Conservation (phyloP, 2,888 invertebrate species). For the Formica aserva region DNA sequence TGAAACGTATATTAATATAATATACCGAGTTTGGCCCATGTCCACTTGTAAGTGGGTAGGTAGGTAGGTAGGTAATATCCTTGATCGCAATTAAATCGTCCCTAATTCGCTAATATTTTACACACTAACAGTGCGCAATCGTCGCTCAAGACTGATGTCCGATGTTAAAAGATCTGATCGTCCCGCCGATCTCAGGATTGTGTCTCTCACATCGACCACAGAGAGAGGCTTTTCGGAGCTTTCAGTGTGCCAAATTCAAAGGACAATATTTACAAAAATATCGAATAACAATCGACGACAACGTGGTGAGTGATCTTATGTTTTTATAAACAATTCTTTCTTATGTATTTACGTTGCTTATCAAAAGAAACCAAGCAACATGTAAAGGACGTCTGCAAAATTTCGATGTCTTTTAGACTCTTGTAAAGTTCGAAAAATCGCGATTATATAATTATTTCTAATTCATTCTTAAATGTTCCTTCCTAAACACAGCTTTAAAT, state of each 20-base stretch:
- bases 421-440: not conserved
- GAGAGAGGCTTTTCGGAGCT: constrained; percentile 69
- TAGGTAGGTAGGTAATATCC: constrained; percentile 78
- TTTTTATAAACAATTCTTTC: constrained; percentile 1
- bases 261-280: constrained; percentile 74
- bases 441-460: constrained; percentile 20
- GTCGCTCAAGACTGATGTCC: constrained; percentile 76
- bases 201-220: constrained; percentile 72
- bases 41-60: constrained; percentile 79
- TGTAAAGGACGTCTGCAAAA: not conserved
- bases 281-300: constrained; percentile 32
- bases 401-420: not conserved
- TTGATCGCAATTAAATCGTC: constrained; percentile 81
- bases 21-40: constrained; percentile 83
- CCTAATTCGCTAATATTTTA: constrained; percentile 84
- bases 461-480: not conserved
- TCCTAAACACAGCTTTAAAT: not conserved
- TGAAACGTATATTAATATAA: constrained; percentile 85
- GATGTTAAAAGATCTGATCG: constrained; percentile 70
- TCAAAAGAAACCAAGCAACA: not conserved
- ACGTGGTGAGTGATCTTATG: constrained; percentile 11
- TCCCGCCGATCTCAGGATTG: constrained; percentile 72
- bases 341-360: not conserved
- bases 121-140: constrained; percentile 83
- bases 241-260: constrained; percentile 74